Evolutionary conservation across 2,113 vertebrate genomes (phyloP), one percentile per base, ranked within the genome.

Genomic region (Macquaria australasica): DNA sequence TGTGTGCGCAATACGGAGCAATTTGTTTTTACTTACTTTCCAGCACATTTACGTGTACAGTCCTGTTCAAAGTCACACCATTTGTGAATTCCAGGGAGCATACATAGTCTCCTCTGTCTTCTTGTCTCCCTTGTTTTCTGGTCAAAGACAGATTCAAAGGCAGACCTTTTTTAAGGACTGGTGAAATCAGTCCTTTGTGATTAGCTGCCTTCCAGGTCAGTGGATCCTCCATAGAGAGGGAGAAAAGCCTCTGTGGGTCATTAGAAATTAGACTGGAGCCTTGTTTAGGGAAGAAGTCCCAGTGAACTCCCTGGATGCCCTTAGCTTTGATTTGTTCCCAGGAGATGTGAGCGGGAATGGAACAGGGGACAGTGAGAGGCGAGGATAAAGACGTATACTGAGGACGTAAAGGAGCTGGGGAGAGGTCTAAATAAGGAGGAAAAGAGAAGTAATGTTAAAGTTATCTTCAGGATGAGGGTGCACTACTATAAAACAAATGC

Each of bases 11-110:
- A 53, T 16, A 75, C 20, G 68, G 50, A 79, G 8, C 20, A 37
- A 23, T n/a, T 55, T 20, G 12, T 31, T 62, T 48, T 20, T 5
- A 88, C 95, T 93, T 84, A 96, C 96, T 83, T 64, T 93, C 67
- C 76, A 96, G 71, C 76, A 96, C 87, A 25, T 95, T 69, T 51
- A 96, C 79, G 0, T 11, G 16, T 0, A 94, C 74, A 3, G 1
- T 83, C 2, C 71, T 87, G 0, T 0, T n/a, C 50, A 94, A 59
- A 2, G 0, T 73, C 6, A 0, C 2, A 0, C 9, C 41, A 1
- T 28, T 21, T 0, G 16, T 11, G 8, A 95, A 91, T 6, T 23
- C 59, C 51, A 96, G 28, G 4, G 37, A 7, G 66, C 94, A 96
- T 0, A 2, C 67, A 64, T 95, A 96, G 1, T 9, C 5, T 39